Conservation (phyloP, 2,888 invertebrate species). For the Papilio demoleus region DNA sequence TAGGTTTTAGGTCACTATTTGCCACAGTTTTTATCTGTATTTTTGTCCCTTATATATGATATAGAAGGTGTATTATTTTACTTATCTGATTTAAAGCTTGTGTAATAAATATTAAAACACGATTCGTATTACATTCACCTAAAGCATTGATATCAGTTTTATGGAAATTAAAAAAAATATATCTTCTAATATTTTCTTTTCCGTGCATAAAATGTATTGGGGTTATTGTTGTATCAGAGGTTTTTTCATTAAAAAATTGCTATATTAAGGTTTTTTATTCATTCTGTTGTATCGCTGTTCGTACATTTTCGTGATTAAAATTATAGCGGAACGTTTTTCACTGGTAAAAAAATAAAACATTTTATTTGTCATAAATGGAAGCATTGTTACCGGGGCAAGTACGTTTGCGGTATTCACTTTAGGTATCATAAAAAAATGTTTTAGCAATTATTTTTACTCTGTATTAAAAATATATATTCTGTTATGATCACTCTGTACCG, state of each 20-base stretch:
- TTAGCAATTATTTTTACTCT: not conserved
- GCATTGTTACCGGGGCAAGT: not conserved
- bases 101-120: not conserved
- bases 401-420: not conserved
- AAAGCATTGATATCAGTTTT: not conserved
- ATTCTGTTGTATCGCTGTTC: conserved; percentile 23
- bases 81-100: not conserved
- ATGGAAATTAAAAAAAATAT: conserved; percentile 1
- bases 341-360: conserved; percentile 22
- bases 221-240: conserved; percentile 9
- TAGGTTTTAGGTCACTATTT: no score
- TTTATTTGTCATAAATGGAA: conserved; percentile 21
- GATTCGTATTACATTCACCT: not conserved
- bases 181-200: conserved; percentile 8
- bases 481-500: not conserved
- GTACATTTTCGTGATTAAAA: conserved; percentile 35
- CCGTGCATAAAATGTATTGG: conserved; percentile 26
- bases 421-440: not conserved
- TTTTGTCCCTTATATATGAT: not conserved
- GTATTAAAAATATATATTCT: not conserved
- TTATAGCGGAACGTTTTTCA: conserved; percentile 19
- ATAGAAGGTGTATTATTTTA: no score
- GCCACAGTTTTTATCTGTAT: not conserved
- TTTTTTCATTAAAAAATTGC: conserved; percentile 19
- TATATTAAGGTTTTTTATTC: conserved; percentile 26